Evolutionary conservation across 1,140 invertebrate genomes (phyloP).

Genomic region (Drosophila simulans): DNA sequence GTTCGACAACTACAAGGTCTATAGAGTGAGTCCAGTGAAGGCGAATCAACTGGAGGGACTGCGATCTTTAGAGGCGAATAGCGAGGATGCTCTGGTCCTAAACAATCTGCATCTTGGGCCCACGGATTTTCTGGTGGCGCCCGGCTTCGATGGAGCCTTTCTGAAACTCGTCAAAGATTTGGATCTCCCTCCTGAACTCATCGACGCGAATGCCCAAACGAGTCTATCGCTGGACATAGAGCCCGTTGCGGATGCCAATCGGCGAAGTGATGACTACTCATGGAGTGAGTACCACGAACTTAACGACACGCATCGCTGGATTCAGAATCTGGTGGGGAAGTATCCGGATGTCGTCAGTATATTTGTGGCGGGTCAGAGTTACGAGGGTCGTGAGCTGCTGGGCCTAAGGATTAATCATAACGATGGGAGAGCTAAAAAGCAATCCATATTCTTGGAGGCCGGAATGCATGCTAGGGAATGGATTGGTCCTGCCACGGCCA

Average conservation of each 20-base stretch:
- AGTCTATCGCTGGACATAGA: slow-evolving; percentile 69
- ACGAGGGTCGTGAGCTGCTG: slow-evolving; percentile 87
- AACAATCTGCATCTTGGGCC: slow-evolving; percentile 40
- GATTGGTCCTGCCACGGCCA: slow-evolving; percentile 89
- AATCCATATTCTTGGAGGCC: slow-evolving; percentile 86
- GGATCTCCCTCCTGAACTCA: slow-evolving; percentile 25
- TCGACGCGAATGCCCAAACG: slow-evolving; percentile 82
- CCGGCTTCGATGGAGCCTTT: slow-evolving; percentile 44
- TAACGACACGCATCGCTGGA: slow-evolving; percentile 85
- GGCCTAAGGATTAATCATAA: slow-evolving; percentile 86
- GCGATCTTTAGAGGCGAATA: slow-evolving; percentile 30
- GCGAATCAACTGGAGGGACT: slow-evolving; percentile 73
- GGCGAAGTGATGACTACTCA: slow-evolving; percentile 46
- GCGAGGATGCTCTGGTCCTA: slow-evolving; percentile 43
- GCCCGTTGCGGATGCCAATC: slow-evolving; percentile 48
- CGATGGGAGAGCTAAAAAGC: slow-evolving; percentile 53
- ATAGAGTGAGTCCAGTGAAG: slow-evolving; percentile 76
- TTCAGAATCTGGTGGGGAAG: slow-evolving; percentile 80
- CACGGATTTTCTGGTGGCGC: slow-evolving; percentile 56
- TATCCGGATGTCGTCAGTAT: slow-evolving; percentile 85
- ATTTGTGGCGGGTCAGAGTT: slow-evolving; percentile 86
- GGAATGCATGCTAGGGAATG: slow-evolving; percentile 91
- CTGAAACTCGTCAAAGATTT: background rate
- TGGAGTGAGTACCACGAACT: slow-evolving; percentile 85
- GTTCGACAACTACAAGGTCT: slow-evolving; percentile 84